Conservation (phyloP, 2,113 vertebrate species). For the Eidolon helvum region DNA sequence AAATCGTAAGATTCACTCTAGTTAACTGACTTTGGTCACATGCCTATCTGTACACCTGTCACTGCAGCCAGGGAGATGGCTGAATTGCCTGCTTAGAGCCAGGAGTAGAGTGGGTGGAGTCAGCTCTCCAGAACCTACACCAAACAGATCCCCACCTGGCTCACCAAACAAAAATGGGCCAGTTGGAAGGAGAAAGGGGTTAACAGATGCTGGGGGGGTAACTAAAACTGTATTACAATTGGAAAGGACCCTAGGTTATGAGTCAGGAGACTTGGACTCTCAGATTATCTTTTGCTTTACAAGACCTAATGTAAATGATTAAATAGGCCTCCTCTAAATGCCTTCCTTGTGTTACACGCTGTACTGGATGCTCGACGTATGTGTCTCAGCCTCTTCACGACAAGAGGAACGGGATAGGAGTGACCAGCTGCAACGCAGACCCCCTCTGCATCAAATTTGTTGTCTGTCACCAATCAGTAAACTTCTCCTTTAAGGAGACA, state of each 20-base stretch:
- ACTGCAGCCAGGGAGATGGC: not conserved
- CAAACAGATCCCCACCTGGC: not conserved
- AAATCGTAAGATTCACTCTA: not conserved
- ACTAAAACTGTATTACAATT: not conserved
- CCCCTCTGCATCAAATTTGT: rapidly evolving
- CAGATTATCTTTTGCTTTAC: not conserved
- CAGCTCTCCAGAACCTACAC: conserved; percentile 3
- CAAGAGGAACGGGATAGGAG: not conserved
- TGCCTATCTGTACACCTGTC: not conserved
- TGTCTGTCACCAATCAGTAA: not conserved
- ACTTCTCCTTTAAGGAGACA: not conserved
- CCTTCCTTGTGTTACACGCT: not conserved
- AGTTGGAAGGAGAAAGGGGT: not conserved
- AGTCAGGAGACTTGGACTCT: not conserved
- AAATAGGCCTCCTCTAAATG: not conserved
- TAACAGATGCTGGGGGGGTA: not conserved
- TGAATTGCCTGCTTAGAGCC: not conserved
- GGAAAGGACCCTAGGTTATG: not conserved
- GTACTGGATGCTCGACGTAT: not conserved
- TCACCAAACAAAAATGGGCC: not conserved
- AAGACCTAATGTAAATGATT: not conserved
- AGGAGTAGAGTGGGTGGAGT: not conserved
- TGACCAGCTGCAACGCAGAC: not conserved
- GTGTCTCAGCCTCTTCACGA: not conserved
- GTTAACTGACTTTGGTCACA: not conserved